These are phyloP conservation scores for Alligator mississippiensis DNA, from an alignment of 2,113 vertebrate genomes.

Conservation along the genomic window DNA sequence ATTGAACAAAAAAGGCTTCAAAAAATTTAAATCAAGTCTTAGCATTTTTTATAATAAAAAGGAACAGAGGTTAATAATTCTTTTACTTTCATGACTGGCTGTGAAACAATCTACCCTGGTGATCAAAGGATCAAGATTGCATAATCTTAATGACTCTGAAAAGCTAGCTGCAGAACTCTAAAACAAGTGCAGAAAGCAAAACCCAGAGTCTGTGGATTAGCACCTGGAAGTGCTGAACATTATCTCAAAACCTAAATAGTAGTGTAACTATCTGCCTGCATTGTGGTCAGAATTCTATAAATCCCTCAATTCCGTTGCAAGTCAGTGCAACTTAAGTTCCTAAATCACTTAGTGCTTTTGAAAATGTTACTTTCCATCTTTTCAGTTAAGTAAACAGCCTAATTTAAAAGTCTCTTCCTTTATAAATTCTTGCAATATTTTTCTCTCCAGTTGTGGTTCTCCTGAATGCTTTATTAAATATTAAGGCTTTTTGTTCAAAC, in stretches of 20 bases:
- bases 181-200: neutral
- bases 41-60: neutral
- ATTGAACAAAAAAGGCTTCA: neutral
- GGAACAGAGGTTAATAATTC: neutral
- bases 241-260: neutral
- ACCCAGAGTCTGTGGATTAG: too few relatives aligned
- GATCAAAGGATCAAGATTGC: neutral
- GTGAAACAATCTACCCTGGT: neutral
- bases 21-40: neutral
- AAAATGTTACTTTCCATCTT: neutral
- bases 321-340: neutral
- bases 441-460: neutral
- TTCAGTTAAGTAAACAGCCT: neutral
- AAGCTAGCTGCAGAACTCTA: neutral
- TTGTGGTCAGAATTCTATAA: neutral
- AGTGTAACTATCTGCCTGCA: neutral
- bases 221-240: neutral
- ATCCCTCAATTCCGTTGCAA: neutral
- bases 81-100: neutral
- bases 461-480: neutral
- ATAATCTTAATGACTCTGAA: neutral
- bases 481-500: neutral
- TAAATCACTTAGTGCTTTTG: neutral
- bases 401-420: neutral
- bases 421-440: neutral